These are phyloP conservation scores for Pinctada fucata DNA, from an alignment of 2,888 invertebrate species.

Conservation along the genomic window DNA sequence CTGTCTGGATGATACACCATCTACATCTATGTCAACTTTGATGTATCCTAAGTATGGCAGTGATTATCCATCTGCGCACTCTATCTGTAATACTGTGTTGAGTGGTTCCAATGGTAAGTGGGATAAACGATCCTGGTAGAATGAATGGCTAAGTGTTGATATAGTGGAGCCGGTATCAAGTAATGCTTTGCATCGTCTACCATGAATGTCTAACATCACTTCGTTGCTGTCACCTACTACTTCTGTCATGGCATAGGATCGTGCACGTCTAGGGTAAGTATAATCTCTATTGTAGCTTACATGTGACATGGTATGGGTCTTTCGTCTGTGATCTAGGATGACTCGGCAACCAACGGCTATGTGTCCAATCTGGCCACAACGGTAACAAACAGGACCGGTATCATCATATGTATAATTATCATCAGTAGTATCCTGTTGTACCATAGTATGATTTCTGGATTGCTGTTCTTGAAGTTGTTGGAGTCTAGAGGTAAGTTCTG, in stretches of 20 bases:
- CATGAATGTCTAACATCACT: not conserved
- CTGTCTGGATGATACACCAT: conserved; percentile 9
- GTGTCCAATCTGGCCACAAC: not conserved
- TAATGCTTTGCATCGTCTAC: not conserved
- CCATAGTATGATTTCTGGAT: too few species aligned
- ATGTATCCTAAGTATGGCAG: not conserved
- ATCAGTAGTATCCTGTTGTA: too few species aligned
- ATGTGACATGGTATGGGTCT: not conserved
- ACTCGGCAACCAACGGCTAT: not conserved
- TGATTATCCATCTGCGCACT: conserved; percentile 8
- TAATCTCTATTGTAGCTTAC: not conserved
- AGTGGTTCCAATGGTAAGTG: conserved; percentile 9
- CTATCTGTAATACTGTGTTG: not conserved
- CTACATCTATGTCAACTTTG: not conserved
- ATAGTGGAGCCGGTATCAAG: not conserved
- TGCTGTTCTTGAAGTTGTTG: too few species aligned
- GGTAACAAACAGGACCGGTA: not conserved
- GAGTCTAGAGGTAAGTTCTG: not conserved
- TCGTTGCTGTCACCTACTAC: not conserved
- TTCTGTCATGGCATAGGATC: not conserved
- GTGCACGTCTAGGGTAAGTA: not conserved
- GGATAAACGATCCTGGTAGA: not conserved
- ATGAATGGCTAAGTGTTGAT: not conserved
- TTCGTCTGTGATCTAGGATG: not conserved
- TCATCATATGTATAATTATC: not conserved